phyloP scores from a whole-genome alignment of 2,113 vertebrate genomes.

The Phoenicopterus ruber region DNA sequence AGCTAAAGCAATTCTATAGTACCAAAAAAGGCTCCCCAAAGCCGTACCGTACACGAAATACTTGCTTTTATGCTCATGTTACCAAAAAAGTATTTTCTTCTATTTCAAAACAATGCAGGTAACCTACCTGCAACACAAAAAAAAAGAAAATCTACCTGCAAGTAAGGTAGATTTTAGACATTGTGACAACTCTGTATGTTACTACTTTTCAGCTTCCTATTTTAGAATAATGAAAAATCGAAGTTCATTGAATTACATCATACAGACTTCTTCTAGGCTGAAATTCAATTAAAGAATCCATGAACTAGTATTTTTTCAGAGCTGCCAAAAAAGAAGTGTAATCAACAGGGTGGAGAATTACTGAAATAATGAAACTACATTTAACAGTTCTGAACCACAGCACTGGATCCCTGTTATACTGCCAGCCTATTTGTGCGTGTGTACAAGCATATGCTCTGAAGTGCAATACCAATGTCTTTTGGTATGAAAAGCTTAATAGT shows the following conservation, averaged over 20 bases:
- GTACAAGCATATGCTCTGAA: neutral
- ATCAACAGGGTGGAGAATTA: neutral
- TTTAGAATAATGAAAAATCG: conserved; percentile 15
- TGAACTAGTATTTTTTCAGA: neutral
- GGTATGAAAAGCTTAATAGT: neutral
- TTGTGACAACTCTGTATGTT: neutral
- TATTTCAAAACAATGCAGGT: neutral
- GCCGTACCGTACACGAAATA: neutral
- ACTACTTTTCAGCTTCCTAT: neutral
- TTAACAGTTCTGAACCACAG: neutral
- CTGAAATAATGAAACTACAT: neutral
- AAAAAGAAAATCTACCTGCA: neutral
- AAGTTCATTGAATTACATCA: conserved; percentile 33
- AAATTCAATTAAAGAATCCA: neutral
- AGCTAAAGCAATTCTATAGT: neutral
- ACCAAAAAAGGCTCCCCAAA: neutral
- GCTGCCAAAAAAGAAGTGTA: neutral
- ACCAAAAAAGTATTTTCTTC: neutral
- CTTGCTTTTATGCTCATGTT: neutral
- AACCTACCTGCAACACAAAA: neutral
- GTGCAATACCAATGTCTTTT: neutral
- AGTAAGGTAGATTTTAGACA: neutral
- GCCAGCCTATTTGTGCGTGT: neutral
- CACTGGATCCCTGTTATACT: neutral
- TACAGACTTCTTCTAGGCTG: neutral